Evolutionary conservation across 2,888 invertebrate species (phyloP).

Genomic region (Gryllus longicercus): DNA sequence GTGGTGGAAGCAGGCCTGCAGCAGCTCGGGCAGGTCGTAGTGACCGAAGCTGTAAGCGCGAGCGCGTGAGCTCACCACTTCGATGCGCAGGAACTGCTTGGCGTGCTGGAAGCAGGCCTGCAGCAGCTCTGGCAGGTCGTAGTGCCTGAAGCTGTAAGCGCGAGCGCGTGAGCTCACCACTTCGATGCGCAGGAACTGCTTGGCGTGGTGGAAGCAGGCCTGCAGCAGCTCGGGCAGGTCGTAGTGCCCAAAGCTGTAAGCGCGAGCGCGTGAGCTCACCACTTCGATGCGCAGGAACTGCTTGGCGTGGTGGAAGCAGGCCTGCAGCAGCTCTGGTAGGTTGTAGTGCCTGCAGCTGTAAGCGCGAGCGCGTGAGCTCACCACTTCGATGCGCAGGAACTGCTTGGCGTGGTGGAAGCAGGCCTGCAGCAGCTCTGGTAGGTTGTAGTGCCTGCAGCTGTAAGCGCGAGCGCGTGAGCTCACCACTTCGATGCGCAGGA

Average conservation of each 20-base stretch:
- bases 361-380: slow-evolving; percentile 46
- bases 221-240: slow-evolving; percentile 88
- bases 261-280: slow-evolving; percentile 51
- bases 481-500: slow-evolving; percentile 85
- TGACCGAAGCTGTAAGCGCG: slow-evolving; percentile 48
- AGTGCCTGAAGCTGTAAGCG: slow-evolving; percentile 53
- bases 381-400: slow-evolving; percentile 86
- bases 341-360: slow-evolving; percentile 65
- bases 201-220: slow-evolving; percentile 93
- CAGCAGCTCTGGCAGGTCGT: slow-evolving; percentile 85
- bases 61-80: slow-evolving; percentile 62
- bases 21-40: slow-evolving; percentile 85
- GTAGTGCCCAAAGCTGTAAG: slow-evolving; percentile 58
- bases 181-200: slow-evolving; percentile 87
- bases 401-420: slow-evolving; percentile 95
- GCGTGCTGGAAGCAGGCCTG: slow-evolving; percentile 95
- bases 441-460: slow-evolving; percentile 67
- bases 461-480: slow-evolving; percentile 40
- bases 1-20: slow-evolving; percentile 93
- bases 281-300: slow-evolving; percentile 89
- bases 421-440: slow-evolving; percentile 87
- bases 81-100: slow-evolving; percentile 87
- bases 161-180: slow-evolving; percentile 58
- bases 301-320: slow-evolving; percentile 93
- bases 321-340: slow-evolving; percentile 84